Conservation (phyloP, 2,797 vertebrate species). For the Balearica regulorum region DNA sequence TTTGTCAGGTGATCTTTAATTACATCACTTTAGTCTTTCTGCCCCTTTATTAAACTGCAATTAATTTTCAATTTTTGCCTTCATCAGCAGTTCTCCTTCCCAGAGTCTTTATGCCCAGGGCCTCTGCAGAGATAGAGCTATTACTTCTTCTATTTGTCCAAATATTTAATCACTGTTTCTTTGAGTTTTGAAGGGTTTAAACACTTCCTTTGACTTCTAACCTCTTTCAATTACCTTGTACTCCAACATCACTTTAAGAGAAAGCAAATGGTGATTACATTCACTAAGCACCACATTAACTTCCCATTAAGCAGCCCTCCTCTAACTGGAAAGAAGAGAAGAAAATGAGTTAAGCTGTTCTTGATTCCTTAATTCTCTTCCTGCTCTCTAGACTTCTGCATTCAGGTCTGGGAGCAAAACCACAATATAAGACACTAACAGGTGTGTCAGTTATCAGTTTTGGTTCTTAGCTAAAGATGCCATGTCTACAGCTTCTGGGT, state of each 20-base stretch:
- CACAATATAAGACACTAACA: background rate
- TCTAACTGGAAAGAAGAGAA: background rate
- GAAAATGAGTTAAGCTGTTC: background rate
- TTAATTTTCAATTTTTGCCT: background rate
- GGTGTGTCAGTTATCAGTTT: background rate
- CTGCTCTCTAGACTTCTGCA: background rate
- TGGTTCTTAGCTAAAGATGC: background rate
- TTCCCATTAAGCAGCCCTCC: background rate
- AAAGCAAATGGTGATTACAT: background rate
- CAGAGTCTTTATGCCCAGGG: background rate
- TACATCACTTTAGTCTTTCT: background rate
- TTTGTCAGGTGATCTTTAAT: background rate
- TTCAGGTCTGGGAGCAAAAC: background rate
- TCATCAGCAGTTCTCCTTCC: background rate
- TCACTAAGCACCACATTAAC: background rate
- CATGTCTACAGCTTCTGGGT: background rate
- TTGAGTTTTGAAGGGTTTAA: background rate
- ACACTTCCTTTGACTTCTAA: background rate
- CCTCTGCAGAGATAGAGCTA: background rate
- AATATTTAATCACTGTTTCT: background rate
- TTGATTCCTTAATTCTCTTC: background rate
- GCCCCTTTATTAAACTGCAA: background rate
- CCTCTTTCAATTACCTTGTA: background rate
- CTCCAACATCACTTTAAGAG: background rate
- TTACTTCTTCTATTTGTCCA: background rate